phyloP scores from a whole-genome alignment of 2,113 vertebrate genomes.

The Terrapene triunguis region DNA sequence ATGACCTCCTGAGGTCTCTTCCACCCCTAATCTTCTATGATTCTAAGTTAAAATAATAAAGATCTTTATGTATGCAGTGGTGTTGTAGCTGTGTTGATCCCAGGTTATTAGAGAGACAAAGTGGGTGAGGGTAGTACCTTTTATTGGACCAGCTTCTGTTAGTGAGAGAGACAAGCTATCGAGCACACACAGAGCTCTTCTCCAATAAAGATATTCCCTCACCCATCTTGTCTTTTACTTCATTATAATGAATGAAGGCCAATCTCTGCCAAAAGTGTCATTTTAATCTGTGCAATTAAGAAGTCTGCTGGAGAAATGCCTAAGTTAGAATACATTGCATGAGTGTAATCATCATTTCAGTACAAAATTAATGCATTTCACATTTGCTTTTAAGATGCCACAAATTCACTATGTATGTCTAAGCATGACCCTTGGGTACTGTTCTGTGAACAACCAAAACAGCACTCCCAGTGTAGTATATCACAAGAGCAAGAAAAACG shows the following conservation, averaged over 20 bases:
- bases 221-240: background rate
- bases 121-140: background rate
- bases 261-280: background rate
- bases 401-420: background rate
- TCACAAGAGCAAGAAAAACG: background rate
- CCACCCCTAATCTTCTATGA: too few relatives aligned
- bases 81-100: background rate
- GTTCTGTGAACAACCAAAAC: background rate
- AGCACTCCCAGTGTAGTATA: background rate
- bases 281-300: background rate
- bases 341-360: background rate
- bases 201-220: background rate
- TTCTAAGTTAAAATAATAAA: background rate
- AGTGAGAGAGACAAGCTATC: background rate
- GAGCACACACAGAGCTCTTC: background rate
- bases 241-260: background rate
- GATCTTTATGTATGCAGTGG: background rate
- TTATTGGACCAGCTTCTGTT: background rate
- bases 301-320: background rate
- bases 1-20: too few relatives aligned
- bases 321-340: background rate
- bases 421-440: background rate
- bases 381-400: background rate
- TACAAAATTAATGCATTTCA: background rate
- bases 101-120: background rate